Percentiles rank a stretch among this genome's conserved stretches.
Conservation (phyloP, 2,113 vertebrate genomes). For the Aythya baeri region DNA sequence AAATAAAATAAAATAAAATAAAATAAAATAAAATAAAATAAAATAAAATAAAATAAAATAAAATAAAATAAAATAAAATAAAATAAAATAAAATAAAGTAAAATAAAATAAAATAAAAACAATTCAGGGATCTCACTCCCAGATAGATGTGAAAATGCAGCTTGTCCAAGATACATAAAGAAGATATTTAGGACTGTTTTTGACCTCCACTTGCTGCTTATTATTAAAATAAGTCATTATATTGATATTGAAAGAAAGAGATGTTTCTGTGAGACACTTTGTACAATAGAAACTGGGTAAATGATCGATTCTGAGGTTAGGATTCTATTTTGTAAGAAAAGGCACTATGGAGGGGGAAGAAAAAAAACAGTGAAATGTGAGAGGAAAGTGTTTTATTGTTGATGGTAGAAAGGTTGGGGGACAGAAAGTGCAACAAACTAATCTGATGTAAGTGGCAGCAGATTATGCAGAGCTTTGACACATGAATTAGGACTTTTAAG, state of each 20-base stretch:
- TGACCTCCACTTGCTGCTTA: neutral
- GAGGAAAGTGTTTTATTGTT: neutral
- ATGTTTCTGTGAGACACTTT: neutral
- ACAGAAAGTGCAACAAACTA: neutral
- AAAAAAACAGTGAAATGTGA: neutral
- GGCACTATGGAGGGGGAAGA: neutral
- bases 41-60: no score
- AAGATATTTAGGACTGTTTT: neutral
- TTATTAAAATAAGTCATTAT: neutral
- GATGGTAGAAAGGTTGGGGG: neutral
- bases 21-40: neutral
- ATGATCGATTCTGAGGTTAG: neutral
- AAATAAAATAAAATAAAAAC: no score
- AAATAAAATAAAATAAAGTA: no score
- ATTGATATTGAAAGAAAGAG: neutral
- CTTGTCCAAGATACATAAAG: neutral
- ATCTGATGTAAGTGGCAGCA: neutral
- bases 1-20: neutral
- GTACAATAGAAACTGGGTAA: neutral
- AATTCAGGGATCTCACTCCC: neutral
- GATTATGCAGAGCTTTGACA: neutral
- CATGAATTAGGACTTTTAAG: neutral
- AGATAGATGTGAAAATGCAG: neutral
- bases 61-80: neutral
- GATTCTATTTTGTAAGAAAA: neutral